Evolutionary conservation across 1,140 invertebrate genomes (phyloP).

Genomic region (Papilio machaon): DNA sequence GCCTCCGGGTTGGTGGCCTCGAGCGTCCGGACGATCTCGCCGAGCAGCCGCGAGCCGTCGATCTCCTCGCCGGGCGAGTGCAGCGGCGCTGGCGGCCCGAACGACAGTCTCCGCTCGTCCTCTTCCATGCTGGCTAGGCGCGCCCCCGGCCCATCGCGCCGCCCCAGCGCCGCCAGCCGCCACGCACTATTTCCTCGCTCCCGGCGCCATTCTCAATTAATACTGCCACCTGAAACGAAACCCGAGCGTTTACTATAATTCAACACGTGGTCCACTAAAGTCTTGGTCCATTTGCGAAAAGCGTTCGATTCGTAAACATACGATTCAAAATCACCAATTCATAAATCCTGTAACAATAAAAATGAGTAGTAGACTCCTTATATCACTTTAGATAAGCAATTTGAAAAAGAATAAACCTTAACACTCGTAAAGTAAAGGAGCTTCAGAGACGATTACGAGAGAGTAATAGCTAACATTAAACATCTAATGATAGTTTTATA

Average conservation of each 20-base stretch:
- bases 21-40: constrained; percentile 77
- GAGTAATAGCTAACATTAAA: background rate
- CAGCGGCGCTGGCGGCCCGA: constrained; percentile 78
- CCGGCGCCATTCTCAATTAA: constrained; percentile 68
- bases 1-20: constrained; percentile 77
- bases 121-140: constrained; percentile 75
- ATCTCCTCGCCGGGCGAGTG: constrained; percentile 79
- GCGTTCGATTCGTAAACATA: constrained; percentile 2
- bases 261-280: constrained; percentile 11
- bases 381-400: background rate
- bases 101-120: constrained; percentile 78
- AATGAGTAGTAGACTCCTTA: background rate
- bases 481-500: background rate
- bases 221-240: constrained; percentile 72
- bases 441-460: background rate
- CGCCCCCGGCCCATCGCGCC: constrained; percentile 66
- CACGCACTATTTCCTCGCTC: constrained; percentile 65
- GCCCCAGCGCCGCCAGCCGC: constrained; percentile 57
- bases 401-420: background rate
- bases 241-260: background rate
- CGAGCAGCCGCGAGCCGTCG: constrained; percentile 77
- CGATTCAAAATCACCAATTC: constrained; percentile 3
- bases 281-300: constrained; percentile 5
- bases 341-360: constrained; percentile 26
- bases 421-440: background rate